Evolutionary conservation across 2,888 invertebrate genomes (phyloP).

Genomic region (Pterostichus niger): DNA sequence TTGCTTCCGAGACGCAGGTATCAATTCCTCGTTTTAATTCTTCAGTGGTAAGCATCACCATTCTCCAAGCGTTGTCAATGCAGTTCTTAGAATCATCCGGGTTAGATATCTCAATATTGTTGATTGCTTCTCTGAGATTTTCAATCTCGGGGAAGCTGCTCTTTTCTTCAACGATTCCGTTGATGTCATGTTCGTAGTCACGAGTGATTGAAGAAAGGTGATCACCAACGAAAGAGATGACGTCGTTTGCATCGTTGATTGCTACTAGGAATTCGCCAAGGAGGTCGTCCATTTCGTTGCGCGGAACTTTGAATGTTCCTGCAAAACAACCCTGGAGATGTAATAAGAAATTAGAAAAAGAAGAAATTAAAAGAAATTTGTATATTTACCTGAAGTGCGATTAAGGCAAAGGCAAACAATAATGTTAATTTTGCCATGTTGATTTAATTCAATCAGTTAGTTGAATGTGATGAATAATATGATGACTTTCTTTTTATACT

Average conservation of each 20-base stretch:
- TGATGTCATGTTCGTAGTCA: conserved; percentile 13
- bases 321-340: neutral
- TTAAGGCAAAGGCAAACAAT: neutral
- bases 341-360: neutral
- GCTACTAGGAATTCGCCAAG: neutral
- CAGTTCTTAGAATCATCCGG: conserved; percentile 14
- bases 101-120: neutral
- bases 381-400: conserved; percentile 32
- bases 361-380: neutral
- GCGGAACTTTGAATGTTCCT: neutral
- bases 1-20: conserved; percentile 13
- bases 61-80: conserved; percentile 12
- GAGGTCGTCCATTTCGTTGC: neutral
- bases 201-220: neutral
- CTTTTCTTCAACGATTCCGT: neutral
- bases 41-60: neutral
- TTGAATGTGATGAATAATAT: neutral
- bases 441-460: neutral
- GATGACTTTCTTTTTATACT: neutral
- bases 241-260: neutral
- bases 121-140: neutral
- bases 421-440: conserved; percentile 1
- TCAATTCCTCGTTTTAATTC: conserved; percentile 23
- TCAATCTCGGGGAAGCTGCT: neutral
- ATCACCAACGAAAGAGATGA: neutral